Base-by-base conservation (phyloP, 37 sponge, comb jelly and placozoan species). In the Chondrosia reniformis region DNA sequence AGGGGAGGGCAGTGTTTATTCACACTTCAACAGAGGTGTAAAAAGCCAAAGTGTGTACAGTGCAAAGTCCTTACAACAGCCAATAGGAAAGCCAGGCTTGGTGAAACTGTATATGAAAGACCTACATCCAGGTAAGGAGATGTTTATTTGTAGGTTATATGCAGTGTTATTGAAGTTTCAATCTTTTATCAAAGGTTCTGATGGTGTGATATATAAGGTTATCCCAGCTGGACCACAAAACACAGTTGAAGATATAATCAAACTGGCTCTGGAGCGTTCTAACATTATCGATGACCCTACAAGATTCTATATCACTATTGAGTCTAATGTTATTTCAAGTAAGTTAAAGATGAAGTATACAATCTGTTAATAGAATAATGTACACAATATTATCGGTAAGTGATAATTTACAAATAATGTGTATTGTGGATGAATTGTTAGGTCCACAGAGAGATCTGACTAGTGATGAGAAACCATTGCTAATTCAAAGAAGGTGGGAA, bases 31-130 rank as follows among this genome's bases (percentile, higher is more conserved):
- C 28, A 13, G 6, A 13, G n/a, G 30, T 13, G 22, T 59, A 13
- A 59, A 30, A 30, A 13, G 43, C 38, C 72, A 8, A 28, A 28
- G 27, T 28, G n/a, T 56, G 58, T 56, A 24, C 9, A 56, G 58
- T 6, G 7, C 9, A 6, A 28, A 24, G 27, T 8, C 58, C 58
- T 6, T 56, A 25, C 36, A 36, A 19, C 78, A 52, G 66, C 43
- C 69, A 46, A 13, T 62, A 39, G 36, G 61, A 27, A 62, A 75
- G 32, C 21, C 56, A 63, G 72, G 84, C 3, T 46, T 82, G 28
- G 33, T 88, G 5, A 84, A 65, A 33, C 72, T 89, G n/a, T 81
- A 71, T 63, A 89, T 89, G 89, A 63, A n/a, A 33, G 77, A 77
- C 13, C n/a, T 77, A 28, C 77, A 69, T 21, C 41, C 37, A 69